Evolutionary conservation across 2,888 invertebrate genomes (phyloP).

Genomic region (Thera britannica): DNA sequence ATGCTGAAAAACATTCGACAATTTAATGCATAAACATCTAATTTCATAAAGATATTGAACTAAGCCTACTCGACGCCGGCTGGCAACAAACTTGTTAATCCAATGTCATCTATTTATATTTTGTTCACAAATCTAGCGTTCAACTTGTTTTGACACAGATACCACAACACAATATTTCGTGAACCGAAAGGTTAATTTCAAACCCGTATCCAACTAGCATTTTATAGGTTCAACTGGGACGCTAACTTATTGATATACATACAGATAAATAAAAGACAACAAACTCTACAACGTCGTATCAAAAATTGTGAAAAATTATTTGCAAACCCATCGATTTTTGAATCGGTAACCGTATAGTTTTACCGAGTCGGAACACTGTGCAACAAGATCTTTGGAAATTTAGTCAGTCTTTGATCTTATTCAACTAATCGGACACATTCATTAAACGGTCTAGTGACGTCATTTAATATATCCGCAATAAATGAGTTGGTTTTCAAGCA

Average conservation of each 20-base stretch:
- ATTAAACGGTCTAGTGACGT: conserved; percentile 9
- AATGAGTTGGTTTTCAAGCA: conserved; percentile 32
- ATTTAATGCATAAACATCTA: conserved; percentile 79
- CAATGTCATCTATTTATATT: conserved; percentile 54
- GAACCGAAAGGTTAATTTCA: conserved; percentile 25
- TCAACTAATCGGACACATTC: conserved; percentile 23
- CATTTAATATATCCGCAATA: conserved; percentile 18
- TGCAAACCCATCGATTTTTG: conserved; percentile 4
- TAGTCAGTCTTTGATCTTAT: conserved; percentile 39
- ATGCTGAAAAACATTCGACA: conserved; percentile 74
- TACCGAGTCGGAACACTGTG: conserved; percentile 5
- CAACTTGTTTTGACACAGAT: conserved; percentile 23
- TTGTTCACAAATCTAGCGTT: conserved; percentile 41
- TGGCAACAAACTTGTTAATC: conserved; percentile 68
- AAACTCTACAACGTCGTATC: conserved; percentile 14
- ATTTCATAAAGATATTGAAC: conserved; percentile 77
- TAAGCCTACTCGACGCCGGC: conserved; percentile 72
- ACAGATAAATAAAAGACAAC: conserved; percentile 23
- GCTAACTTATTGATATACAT: conserved; percentile 24
- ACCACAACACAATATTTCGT: conserved; percentile 26
- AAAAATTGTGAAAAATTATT: conserved; percentile 14
- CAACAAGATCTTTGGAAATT: conserved; percentile 29
- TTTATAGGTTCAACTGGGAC: conserved; percentile 20
- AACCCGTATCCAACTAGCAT: conserved; percentile 34
- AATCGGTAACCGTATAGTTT: neutral